Evolutionary conservation across 2,113 vertebrate genomes (phyloP).

Genomic region (Taurulus bubalis): DNA sequence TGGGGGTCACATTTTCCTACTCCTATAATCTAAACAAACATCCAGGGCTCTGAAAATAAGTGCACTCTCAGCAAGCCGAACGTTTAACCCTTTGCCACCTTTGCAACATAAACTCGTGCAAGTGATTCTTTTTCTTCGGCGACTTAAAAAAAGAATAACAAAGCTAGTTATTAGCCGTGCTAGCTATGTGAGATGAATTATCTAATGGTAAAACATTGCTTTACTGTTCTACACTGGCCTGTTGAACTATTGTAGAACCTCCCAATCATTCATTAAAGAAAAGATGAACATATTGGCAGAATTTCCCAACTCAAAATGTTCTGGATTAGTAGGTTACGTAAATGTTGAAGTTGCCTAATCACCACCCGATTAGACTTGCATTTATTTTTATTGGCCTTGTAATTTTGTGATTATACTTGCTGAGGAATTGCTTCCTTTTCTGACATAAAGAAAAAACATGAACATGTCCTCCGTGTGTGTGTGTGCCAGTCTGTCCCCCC

Average conservation of each 20-base stretch:
- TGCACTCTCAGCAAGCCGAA: constrained; percentile 9
- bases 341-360: not conserved
- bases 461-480: constrained; percentile 42
- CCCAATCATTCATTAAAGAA: not conserved
- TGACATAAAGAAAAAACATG: constrained; percentile 25
- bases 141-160: not conserved
- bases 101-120: not conserved
- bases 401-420: constrained; percentile 33
- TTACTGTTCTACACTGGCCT: not conserved
- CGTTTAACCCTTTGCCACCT: constrained; percentile 21
- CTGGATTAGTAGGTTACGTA: not conserved
- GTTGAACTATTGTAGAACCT: not conserved
- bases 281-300: not conserved
- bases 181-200: not conserved
- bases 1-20: constrained; percentile 65
- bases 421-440: constrained; percentile 51
- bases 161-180: not conserved
- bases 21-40: constrained; percentile 60
- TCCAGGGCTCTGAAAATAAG: constrained; percentile 13
- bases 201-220: not conserved
- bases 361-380: not conserved
- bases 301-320: not conserved
- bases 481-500: constrained; percentile 37
- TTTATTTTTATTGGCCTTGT: constrained; percentile 26
- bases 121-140: not conserved